phyloP scores from a whole-genome alignment of 2,888 invertebrate genomes.

The Encarsia formosa region DNA sequence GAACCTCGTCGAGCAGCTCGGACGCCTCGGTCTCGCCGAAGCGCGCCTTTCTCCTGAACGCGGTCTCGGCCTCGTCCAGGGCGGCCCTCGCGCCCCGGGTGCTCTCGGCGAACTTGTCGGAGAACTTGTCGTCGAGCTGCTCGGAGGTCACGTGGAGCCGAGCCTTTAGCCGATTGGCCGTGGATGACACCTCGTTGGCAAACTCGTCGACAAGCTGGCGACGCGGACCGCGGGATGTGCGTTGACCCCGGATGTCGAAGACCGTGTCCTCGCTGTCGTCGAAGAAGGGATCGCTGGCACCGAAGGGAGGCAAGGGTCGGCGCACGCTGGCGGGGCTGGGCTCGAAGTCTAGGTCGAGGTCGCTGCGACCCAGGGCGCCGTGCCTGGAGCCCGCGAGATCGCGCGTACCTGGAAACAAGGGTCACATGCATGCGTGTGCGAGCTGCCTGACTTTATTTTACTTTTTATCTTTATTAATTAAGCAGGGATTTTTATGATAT shows the following conservation, averaged over 20 bases:
- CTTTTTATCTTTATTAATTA: too few species aligned
- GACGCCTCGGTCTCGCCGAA: constrained; percentile 35
- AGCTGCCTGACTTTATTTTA: too few species aligned
- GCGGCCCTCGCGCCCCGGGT: constrained; percentile 33
- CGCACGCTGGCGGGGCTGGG: constrained; percentile 16
- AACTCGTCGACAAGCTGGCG: constrained; percentile 46
- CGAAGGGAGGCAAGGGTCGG: constrained; percentile 14
- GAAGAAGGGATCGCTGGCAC: constrained; percentile 35
- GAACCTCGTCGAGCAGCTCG: constrained; percentile 27
- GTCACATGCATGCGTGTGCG: not conserved
- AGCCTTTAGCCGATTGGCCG: constrained; percentile 53
- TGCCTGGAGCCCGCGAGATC: constrained; percentile 45
- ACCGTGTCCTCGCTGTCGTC: constrained; percentile 57
- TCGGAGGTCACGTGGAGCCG: constrained; percentile 57
- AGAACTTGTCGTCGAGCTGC: constrained; percentile 55
- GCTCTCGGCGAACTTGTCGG: constrained; percentile 26
- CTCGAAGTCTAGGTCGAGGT: constrained; percentile 43
- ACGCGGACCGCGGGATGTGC: constrained; percentile 47
- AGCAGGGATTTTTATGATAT: too few species aligned
- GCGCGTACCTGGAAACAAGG: constrained; percentile 44
- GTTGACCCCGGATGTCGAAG: constrained; percentile 61
- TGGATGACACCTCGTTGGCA: constrained; percentile 52
- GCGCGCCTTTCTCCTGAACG: constrained; percentile 34
- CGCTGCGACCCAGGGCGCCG: constrained; percentile 42
- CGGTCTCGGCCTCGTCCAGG: constrained; percentile 57